These are phyloP conservation scores for Stenodera caucasica DNA, from an alignment of 2,888 invertebrate species.

Conservation along the genomic window DNA sequence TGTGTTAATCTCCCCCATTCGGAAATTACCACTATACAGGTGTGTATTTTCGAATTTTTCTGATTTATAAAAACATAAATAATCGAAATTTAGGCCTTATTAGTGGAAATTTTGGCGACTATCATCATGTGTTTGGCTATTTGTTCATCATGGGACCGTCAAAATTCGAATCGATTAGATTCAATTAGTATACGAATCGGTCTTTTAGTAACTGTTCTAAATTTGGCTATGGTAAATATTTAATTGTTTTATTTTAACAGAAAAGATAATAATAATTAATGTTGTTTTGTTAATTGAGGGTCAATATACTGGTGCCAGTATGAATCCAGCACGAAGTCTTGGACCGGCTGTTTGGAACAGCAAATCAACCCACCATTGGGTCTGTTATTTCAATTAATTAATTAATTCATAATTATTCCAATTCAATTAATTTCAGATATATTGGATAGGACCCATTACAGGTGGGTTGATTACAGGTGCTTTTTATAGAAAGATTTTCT, in stretches of 20 bases:
- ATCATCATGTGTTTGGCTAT: conserved; percentile 65
- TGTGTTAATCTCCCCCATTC: conserved; percentile 41
- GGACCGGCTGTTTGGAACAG: conserved; percentile 73
- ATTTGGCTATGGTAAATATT: conserved; percentile 63
- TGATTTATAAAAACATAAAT: conserved; percentile 13
- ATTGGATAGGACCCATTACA: conserved; percentile 49
- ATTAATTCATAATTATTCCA: no score
- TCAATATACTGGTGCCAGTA: conserved; percentile 66
- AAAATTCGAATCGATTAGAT: conserved; percentile 65
- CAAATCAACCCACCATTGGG: conserved; percentile 69
- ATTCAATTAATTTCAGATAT: conserved; percentile 48
- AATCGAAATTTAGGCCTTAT: conserved; percentile 56
- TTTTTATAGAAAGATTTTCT: conserved; percentile 42
- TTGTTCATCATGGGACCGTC: conserved; percentile 72
- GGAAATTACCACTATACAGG: conserved; percentile 39
- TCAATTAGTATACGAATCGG: conserved; percentile 69
- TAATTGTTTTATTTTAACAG: background rate
- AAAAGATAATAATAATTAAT: background rate
- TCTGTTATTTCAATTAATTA: conserved; percentile 49
- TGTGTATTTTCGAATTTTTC: conserved; percentile 19
- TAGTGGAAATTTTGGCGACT: conserved; percentile 67
- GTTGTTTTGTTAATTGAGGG: conserved; percentile 44
- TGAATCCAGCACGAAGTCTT: conserved; percentile 71
- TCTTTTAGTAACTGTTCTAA: conserved; percentile 65
- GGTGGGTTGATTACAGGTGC: conserved; percentile 42